Percentiles rank a stretch among this genome's conserved stretches.
Conservation (phyloP, 2,113 vertebrate species). For the Phylloscopus trochilus region DNA sequence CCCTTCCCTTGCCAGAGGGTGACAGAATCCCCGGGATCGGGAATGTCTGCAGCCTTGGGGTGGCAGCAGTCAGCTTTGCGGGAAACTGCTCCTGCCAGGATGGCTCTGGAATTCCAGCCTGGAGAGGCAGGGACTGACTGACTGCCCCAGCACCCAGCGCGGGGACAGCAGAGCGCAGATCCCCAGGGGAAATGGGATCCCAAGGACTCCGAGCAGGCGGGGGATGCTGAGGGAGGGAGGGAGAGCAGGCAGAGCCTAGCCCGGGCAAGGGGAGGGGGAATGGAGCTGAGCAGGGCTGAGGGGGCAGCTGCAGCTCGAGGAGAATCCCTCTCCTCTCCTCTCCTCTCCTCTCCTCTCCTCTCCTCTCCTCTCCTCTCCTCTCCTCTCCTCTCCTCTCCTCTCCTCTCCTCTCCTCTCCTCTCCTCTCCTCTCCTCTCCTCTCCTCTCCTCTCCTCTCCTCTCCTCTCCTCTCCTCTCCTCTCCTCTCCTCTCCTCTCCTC, state of each 20-base stretch:
- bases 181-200: background rate
- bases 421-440: too few relatives aligned
- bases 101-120: background rate
- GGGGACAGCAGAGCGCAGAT: background rate
- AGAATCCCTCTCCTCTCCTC: background rate
- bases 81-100: background rate
- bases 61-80: conserved; percentile 49
- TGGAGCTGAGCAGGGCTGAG: background rate
- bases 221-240: background rate
- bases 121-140: background rate
- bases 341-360: too few relatives aligned
- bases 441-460: too few relatives aligned
- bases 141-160: fast-evolving
- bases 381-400: too few relatives aligned
- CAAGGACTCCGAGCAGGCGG: background rate
- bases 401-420: too few relatives aligned
- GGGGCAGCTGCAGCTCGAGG: background rate
- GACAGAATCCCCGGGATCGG: background rate
- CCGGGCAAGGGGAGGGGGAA: background rate
- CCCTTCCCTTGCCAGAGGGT: too few relatives aligned
- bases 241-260: background rate
- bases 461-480: too few relatives aligned
- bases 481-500: too few relatives aligned
- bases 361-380: too few relatives aligned
- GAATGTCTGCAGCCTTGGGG: background rate